phyloP scores from a whole-genome alignment of 1,140 invertebrate genomes.

The Cyclina sinensis region DNA sequence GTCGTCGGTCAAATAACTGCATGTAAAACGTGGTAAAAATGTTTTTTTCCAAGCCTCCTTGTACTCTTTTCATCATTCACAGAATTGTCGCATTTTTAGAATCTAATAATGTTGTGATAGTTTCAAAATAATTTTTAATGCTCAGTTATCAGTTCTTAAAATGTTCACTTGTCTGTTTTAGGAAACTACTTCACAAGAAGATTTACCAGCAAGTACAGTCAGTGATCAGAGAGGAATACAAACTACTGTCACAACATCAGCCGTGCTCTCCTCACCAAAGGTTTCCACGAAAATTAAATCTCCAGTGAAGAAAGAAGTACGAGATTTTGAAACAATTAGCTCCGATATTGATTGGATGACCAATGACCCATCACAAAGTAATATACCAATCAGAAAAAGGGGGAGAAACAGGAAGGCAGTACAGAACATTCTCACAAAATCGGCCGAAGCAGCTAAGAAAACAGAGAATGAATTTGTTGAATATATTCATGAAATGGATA shows the following conservation, averaged over 20 bases:
- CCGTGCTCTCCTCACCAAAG: not conserved
- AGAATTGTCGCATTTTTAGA: too few species aligned
- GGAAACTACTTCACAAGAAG: not conserved
- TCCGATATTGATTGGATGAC: slow-evolving; percentile 49
- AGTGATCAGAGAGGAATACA: not conserved
- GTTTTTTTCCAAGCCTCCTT: too few species aligned
- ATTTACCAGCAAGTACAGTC: not conserved
- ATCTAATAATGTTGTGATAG: too few species aligned
- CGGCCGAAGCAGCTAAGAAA: not conserved
- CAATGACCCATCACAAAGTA: slow-evolving; percentile 60
- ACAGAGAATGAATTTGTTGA: not conserved
- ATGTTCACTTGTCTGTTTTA: not conserved
- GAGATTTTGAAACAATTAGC: slow-evolving; percentile 14
- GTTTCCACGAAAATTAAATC: not conserved
- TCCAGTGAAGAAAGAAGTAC: slow-evolving; percentile 11
- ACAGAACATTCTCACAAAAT: not conserved
- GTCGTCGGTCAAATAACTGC: too few species aligned
- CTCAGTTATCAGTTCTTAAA: too few species aligned
- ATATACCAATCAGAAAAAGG: slow-evolving; percentile 62
- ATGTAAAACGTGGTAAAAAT: too few species aligned
- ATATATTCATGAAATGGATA: not conserved
- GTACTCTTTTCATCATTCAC: too few species aligned
- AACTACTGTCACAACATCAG: not conserved
- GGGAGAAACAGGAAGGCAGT: slow-evolving; percentile 41
- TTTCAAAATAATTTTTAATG: too few species aligned